Base-by-base conservation (phyloP, 1,140 invertebrate genomes). In the Polyergus mexicanus region DNA sequence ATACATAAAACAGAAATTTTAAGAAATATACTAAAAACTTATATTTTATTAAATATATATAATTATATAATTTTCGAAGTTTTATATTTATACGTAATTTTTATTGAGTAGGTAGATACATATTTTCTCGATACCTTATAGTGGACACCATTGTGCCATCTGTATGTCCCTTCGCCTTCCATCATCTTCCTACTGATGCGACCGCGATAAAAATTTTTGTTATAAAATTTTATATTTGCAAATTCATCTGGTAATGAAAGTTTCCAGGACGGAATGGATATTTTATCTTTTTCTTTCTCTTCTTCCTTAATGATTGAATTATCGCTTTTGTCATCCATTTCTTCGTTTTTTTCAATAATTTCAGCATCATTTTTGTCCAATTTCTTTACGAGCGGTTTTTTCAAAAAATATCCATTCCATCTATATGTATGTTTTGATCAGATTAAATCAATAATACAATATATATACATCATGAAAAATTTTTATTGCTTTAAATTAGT, bases 121-220 rank as follows among this genome's bases (percentile, higher is more conserved):
- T 32, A 51, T 76, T 65, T 38, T 38, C 19, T 69, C 3, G 8
- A 58, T 94, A 96, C 96, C 89, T 95, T 93, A 76, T 96, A 96
- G 69, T 94, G 85, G 4, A 94, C 94, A 68, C 96, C 96, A 91
- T 96, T 94, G 4, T 93, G 88, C 96, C 96, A 96, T 62, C 91
- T 92, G 84, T 95, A 96, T 0, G 91, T 92, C 11, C 96, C 96
- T 80, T 95, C 94, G 0, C 96, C 96, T 51, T 96, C 93, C 95
- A 96, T 95, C 84, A 93, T 93, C 87, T 95, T 95, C 88, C 93
- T 94, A 22, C 93, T 95, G 66, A 95, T 92, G 35, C 92, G 91
- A 41, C 95, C 95, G 84, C 92, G 93, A 72, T 95, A 96, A 2
- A 92, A 56, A 85, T 95, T 95, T 13, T 93, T 94, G 80, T 95